Evolutionary conservation across 1,140 invertebrate genomes (phyloP), one percentile per base, ranked within the genome.

Genomic region (Thaumatotibia leucotreta): DNA sequence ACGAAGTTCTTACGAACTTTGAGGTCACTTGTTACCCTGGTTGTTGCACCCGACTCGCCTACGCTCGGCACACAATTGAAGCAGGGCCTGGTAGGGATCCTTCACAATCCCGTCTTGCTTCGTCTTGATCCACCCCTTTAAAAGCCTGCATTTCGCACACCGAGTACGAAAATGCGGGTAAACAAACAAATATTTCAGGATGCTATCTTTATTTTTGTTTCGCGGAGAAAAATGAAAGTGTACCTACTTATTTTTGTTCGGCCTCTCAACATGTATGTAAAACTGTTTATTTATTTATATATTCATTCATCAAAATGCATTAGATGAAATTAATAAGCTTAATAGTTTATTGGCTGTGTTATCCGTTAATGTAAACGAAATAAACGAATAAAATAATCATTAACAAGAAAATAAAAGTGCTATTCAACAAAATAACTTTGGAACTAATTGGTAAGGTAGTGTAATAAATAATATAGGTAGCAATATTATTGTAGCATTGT

Each of bases 71-170:
- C 17, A 9, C 14, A 20, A 20, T 20, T 5, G 39, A 17, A 45
- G 5, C 39, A 9, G 2, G 9, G 39, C n/a, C 39, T 11, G 39
- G 39, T 54, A 22, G 24, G 27, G 24, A 58, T 31, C 24, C 23
- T 11, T 24, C 24, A n/a, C 11, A 58, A 58, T 31, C 52, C 52
- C 52, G 23, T 11, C 50, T 52, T 75, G 74, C 64, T 72, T 73
- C 72, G 66, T 54, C 78, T 83, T 82, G 76, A 87, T 81, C 80
- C 73, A 77, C 70, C 73, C 74, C 77, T 81, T 77, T 76, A 75
- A 75, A 79, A 82, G 78, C 74, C 70, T 73, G 67, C 67, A 65
- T 75, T 67, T 70, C 54, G 58, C 65, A 67, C 77, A 73, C 58
- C 66, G 77, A 80, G 71, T 65, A 70, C 69, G 70, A 77, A 82